Base-by-base conservation (phyloP, 2,888 invertebrate species). In the Meliscaeva auricollis region DNA sequence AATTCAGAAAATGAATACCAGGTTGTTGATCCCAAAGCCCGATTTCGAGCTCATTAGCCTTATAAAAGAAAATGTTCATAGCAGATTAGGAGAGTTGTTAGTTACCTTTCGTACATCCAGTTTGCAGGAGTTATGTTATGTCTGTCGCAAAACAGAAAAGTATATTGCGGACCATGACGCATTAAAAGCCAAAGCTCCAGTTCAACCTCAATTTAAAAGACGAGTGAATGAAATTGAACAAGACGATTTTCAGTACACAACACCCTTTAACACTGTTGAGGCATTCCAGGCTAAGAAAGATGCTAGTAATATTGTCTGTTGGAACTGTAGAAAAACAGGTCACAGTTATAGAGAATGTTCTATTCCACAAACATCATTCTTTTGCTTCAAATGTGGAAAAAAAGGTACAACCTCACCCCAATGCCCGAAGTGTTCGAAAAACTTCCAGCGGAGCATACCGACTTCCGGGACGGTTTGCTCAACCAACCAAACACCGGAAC, bases 61-160 rank as follows among this genome's bases (percentile, higher is more conserved):
- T 15, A 13, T 52, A 15, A 41, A 69, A 17, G 69, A 69, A 15
- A 69, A 52, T 15, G 54, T 69, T 54, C 41, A 9, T 54, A 41
- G 9, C 6, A 9, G 69, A 41, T 9, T 52, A n/a, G 22, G 68
- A 38, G 32, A 50, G 52, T 1, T 38, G 5, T 54, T 69, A 22
- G 41, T 54, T 6, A 20, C n/a, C 0, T 50, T 52, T 38, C 41
- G 52, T n/a, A 13, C 22, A 6, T 52, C 26, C 1, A 52, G 52
- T 52, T 52, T 52, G 13, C 26, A 52, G 9, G 52, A 52, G 26
- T 13, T 52, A 11, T 13, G 26, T 52, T 52, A 52, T 52, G 52
- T 52, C 26, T 52, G 52, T 15, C 52, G 52, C 9, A 26, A 52
- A 52, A 7, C 26, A 6, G 52, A 52, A 26, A 52, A 52, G 15